Percentiles rank a stretch among this genome's conserved stretches.
phyloP scores from a whole-genome alignment of 2,797 vertebrate genomes.

The Chelidonichthys spinosus region DNA sequence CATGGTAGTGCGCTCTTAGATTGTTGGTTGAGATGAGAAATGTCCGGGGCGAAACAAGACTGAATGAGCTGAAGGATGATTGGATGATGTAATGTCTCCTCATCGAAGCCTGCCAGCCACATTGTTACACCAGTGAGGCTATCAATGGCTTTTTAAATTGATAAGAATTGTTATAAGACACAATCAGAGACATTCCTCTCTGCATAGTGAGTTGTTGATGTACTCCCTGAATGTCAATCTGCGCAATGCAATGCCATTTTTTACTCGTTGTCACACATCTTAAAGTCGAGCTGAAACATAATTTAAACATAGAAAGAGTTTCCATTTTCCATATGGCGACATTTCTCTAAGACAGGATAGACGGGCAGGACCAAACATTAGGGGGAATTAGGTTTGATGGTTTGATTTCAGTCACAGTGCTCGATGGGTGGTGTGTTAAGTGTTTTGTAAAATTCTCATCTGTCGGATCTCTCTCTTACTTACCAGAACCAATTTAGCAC shows the following conservation, averaged over 20 bases:
- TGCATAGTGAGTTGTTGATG: background rate
- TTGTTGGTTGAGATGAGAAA: constrained; percentile 5
- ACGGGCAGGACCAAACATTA: too few relatives aligned
- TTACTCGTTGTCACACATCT: background rate
- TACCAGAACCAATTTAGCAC: too few relatives aligned
- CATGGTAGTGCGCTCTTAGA: constrained; percentile 35
- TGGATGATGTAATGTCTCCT: constrained; percentile 36
- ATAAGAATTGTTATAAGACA: constrained; percentile 8
- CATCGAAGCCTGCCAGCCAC: constrained; percentile 55
- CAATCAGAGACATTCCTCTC: background rate
- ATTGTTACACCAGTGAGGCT: background rate
- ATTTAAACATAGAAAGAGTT: too few relatives aligned
- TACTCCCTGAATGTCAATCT: background rate
- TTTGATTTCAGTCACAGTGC: background rate
- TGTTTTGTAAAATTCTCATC: background rate
- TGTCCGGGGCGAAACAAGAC: background rate
- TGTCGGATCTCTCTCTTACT: too few relatives aligned
- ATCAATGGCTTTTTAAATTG: constrained; percentile 3
- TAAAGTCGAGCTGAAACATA: too few relatives aligned
- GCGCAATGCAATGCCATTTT: too few relatives aligned
- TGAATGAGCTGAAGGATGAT: constrained; percentile 1
- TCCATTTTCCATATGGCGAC: too few relatives aligned
- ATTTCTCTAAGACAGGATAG: too few relatives aligned
- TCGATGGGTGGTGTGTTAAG: background rate
- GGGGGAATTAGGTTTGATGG: too few relatives aligned